Conservation (phyloP, 2,888 invertebrate genomes). For the Hydropsyche betteni region DNA sequence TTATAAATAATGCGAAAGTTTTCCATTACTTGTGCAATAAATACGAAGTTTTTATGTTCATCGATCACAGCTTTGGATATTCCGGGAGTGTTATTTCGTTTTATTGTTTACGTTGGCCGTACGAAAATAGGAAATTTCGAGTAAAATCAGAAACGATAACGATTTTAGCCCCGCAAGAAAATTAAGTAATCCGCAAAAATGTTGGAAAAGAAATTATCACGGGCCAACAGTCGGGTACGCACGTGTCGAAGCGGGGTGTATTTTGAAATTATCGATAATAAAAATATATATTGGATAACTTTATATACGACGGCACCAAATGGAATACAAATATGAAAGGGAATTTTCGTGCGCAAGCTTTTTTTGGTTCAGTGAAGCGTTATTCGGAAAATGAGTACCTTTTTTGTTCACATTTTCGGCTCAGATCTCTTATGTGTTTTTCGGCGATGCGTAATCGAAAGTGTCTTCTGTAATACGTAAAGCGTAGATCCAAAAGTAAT, state of each 20-base stretch:
- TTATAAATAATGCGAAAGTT: slow-evolving; percentile 26
- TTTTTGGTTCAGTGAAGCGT: slow-evolving; percentile 23
- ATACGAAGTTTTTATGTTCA: slow-evolving; percentile 28
- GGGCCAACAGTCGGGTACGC: too few species aligned
- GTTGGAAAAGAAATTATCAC: too few species aligned
- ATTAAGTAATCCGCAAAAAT: too few species aligned
- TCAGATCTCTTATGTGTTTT: slow-evolving; percentile 1
- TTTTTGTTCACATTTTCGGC: background rate
- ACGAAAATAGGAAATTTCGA: background rate
- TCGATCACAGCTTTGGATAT: slow-evolving; percentile 20
- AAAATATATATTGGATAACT: too few species aligned
- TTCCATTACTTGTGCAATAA: slow-evolving; percentile 26
- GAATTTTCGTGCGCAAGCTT: background rate
- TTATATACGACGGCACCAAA: too few species aligned
- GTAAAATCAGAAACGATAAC: background rate
- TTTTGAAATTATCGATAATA: too few species aligned
- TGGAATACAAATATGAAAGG: slow-evolving; percentile 16
- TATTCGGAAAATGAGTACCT: background rate
- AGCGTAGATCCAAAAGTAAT: too few species aligned
- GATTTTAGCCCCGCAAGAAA: too few species aligned
- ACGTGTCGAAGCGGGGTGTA: too few species aligned
- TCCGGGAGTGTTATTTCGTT: slow-evolving; percentile 11
- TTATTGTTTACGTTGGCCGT: slow-evolving; percentile 15
- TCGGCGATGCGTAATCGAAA: too few species aligned
- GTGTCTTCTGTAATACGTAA: too few species aligned